phyloP scores from a whole-genome alignment of 2,888 invertebrate genomes.

The Sminthurides aquaticus region DNA sequence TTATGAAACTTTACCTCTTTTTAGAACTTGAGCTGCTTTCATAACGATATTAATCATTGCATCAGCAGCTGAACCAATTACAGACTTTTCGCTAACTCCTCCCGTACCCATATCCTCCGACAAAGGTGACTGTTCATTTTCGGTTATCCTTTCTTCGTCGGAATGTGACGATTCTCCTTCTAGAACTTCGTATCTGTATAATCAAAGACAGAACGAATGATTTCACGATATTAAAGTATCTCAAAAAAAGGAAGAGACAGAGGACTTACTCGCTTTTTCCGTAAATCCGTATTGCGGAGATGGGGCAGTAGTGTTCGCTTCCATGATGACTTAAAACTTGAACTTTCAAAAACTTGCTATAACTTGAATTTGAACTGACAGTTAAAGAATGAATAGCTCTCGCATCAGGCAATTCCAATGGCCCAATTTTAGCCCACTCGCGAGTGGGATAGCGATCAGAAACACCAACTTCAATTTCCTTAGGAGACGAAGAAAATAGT shows the following conservation, averaged over 20 bases:
- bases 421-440: constrained; percentile 40
- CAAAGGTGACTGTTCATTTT: constrained; percentile 54
- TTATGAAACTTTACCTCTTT: constrained; percentile 56
- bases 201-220: background rate
- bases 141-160: constrained; percentile 51
- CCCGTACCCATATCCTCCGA: constrained; percentile 46
- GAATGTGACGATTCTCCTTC: constrained; percentile 61
- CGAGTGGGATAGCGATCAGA: constrained; percentile 83
- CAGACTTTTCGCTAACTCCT: constrained; percentile 36
- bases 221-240: constrained; percentile 2
- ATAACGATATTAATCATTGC: constrained; percentile 87
- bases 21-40: constrained; percentile 79
- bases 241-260: constrained; percentile 23
- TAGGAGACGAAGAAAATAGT: constrained; percentile 92
- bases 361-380: constrained; percentile 42
- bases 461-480: constrained; percentile 77
- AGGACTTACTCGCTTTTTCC: constrained; percentile 73
- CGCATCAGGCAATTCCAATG: constrained; percentile 37
- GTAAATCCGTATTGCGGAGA: constrained; percentile 88
- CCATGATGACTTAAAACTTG: constrained; percentile 93
- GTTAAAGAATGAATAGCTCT: constrained; percentile 40
- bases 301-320: constrained; percentile 93
- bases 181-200: constrained; percentile 60
- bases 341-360: constrained; percentile 46
- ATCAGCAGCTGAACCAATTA: constrained; percentile 74